Evolutionary conservation across 2,888 invertebrate species (phyloP).

Genomic region (Spodoptera exigua): DNA sequence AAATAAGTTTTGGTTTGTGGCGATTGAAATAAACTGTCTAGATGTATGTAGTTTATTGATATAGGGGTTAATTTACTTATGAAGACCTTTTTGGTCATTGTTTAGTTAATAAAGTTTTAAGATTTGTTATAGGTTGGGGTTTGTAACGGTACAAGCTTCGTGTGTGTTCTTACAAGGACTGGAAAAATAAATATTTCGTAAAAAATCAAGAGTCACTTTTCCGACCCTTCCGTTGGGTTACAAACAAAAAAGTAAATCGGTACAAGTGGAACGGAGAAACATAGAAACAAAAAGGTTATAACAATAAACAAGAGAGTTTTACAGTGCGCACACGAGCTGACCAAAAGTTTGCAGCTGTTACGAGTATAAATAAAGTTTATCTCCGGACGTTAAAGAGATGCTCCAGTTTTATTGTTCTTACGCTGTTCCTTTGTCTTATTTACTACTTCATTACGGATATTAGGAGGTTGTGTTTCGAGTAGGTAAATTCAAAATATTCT

Average conservation of each 20-base stretch:
- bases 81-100: too few species aligned
- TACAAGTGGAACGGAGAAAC: constrained; percentile 61
- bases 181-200: constrained; percentile 32
- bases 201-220: constrained; percentile 63
- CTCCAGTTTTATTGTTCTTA: constrained; percentile 83
- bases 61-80: too few species aligned
- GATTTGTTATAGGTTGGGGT: constrained; percentile 19
- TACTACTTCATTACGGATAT: constrained; percentile 40
- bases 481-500: constrained; percentile 8
- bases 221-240: constrained; percentile 67
- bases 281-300: constrained; percentile 81
- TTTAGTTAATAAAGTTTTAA: too few species aligned
- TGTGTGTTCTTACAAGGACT: constrained; percentile 69
- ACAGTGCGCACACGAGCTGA: constrained; percentile 78
- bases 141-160: constrained; percentile 48
- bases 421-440: constrained; percentile 79
- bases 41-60: too few species aligned
- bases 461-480: constrained; percentile 32
- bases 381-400: constrained; percentile 84
- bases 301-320: constrained; percentile 76
- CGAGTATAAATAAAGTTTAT: constrained; percentile 87
- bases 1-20: not conserved
- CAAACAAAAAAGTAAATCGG: constrained; percentile 68
- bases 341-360: constrained; percentile 89
- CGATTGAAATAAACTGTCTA: not conserved